Evolutionary conservation across 2,888 invertebrate species (phyloP).

Genomic region (Teleiodes luculella): DNA sequence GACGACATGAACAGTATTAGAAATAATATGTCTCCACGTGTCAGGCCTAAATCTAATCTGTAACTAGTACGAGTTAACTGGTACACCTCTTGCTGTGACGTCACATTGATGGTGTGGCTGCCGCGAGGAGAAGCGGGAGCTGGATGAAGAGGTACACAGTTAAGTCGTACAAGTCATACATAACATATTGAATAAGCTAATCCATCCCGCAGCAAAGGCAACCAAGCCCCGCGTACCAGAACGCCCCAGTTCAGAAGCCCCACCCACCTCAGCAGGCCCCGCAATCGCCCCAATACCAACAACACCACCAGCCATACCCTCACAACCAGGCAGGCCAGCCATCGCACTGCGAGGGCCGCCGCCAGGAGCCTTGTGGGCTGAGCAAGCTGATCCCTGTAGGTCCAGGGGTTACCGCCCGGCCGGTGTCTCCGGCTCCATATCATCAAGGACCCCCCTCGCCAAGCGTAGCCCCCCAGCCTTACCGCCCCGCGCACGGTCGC

Average conservation of each 20-base stretch:
- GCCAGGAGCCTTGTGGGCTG: slow-evolving; percentile 61
- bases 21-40: background rate
- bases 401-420: slow-evolving; percentile 52
- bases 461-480: slow-evolving; percentile 58
- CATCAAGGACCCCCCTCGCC: slow-evolving; percentile 60
- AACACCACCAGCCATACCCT: slow-evolving; percentile 18
- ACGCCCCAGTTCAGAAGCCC: slow-evolving; percentile 53
- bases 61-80: too few species aligned
- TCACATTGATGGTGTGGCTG: too few species aligned
- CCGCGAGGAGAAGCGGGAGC: too few species aligned
- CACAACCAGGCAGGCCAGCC: slow-evolving; percentile 34
- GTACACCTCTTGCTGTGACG: too few species aligned
- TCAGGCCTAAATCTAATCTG: background rate
- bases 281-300: slow-evolving; percentile 36
- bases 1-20: too few species aligned
- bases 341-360: slow-evolving; percentile 55
- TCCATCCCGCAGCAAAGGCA: slow-evolving; percentile 45
- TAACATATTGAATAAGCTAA: slow-evolving; percentile 34
- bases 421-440: slow-evolving; percentile 42
- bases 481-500: slow-evolving; percentile 61
- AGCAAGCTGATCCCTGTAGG: slow-evolving; percentile 72
- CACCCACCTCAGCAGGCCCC: slow-evolving; percentile 56
- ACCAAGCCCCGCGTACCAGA: slow-evolving; percentile 68
- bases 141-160: too few species aligned
- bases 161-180: too few species aligned